Conservation (phyloP, 2,797 vertebrate genomes). For the Lepilemur septentrionalis region DNA sequence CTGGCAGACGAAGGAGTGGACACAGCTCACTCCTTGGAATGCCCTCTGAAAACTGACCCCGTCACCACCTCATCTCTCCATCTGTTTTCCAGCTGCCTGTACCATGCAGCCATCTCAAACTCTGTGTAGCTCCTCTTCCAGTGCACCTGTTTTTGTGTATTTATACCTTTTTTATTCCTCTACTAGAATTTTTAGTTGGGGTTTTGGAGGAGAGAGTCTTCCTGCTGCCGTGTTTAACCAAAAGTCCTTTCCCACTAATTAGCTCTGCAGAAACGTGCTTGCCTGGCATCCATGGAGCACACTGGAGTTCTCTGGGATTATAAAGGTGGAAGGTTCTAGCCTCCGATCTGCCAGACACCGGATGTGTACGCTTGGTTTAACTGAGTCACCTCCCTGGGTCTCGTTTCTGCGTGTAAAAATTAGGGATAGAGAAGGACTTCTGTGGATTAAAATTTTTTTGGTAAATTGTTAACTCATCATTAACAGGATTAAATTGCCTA, state of each 20-base stretch:
- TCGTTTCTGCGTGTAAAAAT: slow-evolving; percentile 7
- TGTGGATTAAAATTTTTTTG: neutral
- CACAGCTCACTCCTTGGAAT: neutral
- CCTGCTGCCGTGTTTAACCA: neutral
- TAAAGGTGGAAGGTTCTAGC: neutral
- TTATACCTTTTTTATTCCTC: slow-evolving; percentile 1
- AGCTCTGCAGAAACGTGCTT: neutral
- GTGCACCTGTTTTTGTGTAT: neutral
- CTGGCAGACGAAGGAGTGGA: too few species aligned
- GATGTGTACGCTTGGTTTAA: neutral
- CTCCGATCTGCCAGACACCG: neutral
- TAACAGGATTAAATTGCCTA: neutral
- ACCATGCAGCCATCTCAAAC: neutral
- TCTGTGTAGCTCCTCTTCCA: neutral
- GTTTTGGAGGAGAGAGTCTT: neutral
- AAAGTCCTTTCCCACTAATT: neutral
- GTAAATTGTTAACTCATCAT: neutral
- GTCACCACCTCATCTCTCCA: neutral
- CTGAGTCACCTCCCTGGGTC: neutral
- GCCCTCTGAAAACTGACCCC: too few species aligned
- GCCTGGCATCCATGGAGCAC: neutral
- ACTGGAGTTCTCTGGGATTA: neutral
- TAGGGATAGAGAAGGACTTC: neutral
- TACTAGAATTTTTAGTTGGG: slow-evolving; percentile 20
- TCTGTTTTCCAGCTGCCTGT: neutral